Base-by-base conservation (phyloP, 2,888 invertebrate species). In the Schizotus pectinicornis region DNA sequence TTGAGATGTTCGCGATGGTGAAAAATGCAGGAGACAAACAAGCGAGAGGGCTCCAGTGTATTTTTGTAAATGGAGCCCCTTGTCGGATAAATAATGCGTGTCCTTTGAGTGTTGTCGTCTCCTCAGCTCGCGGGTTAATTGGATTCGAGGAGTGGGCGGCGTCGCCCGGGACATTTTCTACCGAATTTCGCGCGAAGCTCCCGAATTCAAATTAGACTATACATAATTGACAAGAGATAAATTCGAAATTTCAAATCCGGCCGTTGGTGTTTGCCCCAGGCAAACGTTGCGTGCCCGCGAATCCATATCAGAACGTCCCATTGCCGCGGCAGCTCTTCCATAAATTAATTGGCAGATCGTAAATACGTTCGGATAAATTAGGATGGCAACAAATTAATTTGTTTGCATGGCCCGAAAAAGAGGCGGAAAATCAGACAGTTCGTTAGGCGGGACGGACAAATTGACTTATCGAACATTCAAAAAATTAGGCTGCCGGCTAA, bases 321-420 rank as follows among this genome's bases (percentile, higher is more conserved):
- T 22, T 22, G 22, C 22, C 22, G 2, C 5, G 5, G 22, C 22
- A 5, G 22, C 61, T 48, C 56, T n/a, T n/a, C 60, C 65, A 68
- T 66, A 64, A 67, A 65, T 68, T 66, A 67, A 67, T 65, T 68
- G 69, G 62, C 60, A 59, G 63, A 65, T 62, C 62, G 64, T 64
- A 64, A 67, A 67, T 65, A 63, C 63, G 64, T 65, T 66, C 58
- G 63, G 66, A 67, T 68, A 65, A 68, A 67, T 67, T 64, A 58
- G 56, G 46, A 54, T 62, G 62, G 64, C 62, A 62, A 65, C 64
- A 68, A 65, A 64, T 65, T 65, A 67, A 67, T 68, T 63, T 67
- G 62, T 65, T 62, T 53, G 56, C 59, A 51, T 56, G 51, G 33
- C 48, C 48, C 36, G 42, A 51, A 59, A 56, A 59, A 55, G 55